phyloP scores from a whole-genome alignment of 2,797 vertebrate species.

The Phyllotis vaccarum region DNA sequence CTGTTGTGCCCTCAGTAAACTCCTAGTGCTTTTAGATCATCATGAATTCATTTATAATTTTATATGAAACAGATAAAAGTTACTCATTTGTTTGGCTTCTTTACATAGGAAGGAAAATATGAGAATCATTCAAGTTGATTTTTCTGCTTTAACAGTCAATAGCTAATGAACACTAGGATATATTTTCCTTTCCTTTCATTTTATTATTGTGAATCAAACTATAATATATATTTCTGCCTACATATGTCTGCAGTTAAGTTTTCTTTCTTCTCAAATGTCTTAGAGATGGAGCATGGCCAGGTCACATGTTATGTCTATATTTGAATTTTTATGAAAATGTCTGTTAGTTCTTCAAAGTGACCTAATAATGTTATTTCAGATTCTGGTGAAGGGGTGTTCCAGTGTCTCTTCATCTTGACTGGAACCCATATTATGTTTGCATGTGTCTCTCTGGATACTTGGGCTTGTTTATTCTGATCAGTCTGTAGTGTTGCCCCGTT shows the following conservation, averaged over 20 bases:
- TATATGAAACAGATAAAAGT: neutral
- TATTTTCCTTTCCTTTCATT: conserved; percentile 8
- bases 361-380: neutral
- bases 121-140: neutral
- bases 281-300: neutral
- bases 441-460: neutral
- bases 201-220: neutral
- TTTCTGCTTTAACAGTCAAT: neutral
- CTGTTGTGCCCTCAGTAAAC: neutral
- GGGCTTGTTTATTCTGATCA: neutral
- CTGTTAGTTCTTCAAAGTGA: neutral
- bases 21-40: neutral
- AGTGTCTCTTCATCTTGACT: neutral
- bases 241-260: neutral
- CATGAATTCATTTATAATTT: neutral
- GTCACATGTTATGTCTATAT: neutral
- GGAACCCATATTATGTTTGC: neutral
- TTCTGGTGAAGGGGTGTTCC: neutral
- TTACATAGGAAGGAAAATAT: neutral
- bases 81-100: neutral
- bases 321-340: neutral
- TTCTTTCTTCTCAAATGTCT: neutral
- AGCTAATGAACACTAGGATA: neutral
- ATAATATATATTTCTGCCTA: neutral
- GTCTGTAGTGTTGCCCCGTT: neutral